Conservation (phyloP, 2,113 vertebrate species). For the Orycteropus afer region DNA sequence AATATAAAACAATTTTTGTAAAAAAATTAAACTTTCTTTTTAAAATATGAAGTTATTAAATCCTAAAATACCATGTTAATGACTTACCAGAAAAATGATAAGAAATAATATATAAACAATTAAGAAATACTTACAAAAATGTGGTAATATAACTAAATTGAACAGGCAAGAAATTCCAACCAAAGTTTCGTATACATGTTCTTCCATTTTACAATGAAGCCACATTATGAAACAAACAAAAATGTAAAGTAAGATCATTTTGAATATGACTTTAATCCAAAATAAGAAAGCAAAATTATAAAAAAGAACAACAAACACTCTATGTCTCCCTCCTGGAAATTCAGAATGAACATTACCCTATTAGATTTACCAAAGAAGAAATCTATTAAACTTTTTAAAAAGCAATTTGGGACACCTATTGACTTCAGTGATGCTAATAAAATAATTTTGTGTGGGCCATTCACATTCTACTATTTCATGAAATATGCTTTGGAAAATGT, state of each 20-base stretch:
- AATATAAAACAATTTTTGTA: background rate
- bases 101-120: background rate
- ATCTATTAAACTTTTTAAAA: background rate
- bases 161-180: background rate
- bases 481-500: background rate
- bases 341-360: background rate
- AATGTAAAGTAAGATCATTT: background rate
- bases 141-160: background rate
- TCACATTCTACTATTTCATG: too few species aligned
- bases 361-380: background rate
- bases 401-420: background rate
- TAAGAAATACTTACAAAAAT: background rate
- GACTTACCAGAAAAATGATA: too few species aligned
- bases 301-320: background rate
- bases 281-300: background rate
- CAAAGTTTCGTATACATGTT: background rate
- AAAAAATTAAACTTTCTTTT: slow-evolving; percentile 17
- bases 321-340: background rate
- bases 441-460: background rate
- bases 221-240: background rate
- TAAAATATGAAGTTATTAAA: background rate
- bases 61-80: background rate
- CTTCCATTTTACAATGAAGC: background rate
- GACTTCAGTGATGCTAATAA: background rate
- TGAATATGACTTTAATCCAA: background rate